A percentile compares a stretch with the other conserved stretches of the same genome.
phyloP scores from a whole-genome alignment of 2,113 vertebrate species.

The Neopipo cinnamomea region DNA sequence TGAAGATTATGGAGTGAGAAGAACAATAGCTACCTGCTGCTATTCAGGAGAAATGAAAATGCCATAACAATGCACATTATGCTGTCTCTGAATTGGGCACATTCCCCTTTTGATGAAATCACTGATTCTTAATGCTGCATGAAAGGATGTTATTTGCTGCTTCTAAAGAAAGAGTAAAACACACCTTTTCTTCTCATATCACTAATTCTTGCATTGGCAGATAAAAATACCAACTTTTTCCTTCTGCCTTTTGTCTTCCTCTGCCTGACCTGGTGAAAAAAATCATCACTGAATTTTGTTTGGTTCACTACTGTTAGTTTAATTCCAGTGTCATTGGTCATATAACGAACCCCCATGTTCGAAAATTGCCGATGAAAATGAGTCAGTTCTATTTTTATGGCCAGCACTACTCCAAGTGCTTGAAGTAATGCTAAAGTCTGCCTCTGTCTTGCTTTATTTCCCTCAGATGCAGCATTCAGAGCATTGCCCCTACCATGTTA shows the following conservation, averaged over 20 bases:
- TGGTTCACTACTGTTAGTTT: not conserved
- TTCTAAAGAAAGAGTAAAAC: not conserved
- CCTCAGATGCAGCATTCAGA: not conserved
- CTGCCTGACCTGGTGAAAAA: not conserved
- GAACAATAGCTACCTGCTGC: slow-evolving; percentile 18
- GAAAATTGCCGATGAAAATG: not conserved
- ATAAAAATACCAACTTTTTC: not conserved
- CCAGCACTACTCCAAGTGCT: not conserved
- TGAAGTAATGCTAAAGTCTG: not conserved
- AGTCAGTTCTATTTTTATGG: not conserved
- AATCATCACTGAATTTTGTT: not conserved
- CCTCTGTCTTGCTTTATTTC: not conserved
- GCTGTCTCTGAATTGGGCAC: not conserved
- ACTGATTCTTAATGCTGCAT: not conserved
- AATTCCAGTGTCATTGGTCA: not conserved
- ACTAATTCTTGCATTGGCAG: not conserved
- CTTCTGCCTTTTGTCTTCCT: not conserved
- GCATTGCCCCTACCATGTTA: not conserved
- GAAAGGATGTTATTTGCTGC: not conserved
- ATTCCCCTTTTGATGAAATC: not conserved
- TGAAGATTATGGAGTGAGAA: not conserved
- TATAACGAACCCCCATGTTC: not conserved
- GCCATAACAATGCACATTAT: slow-evolving; percentile 7
- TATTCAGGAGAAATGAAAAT: slow-evolving; percentile 29
- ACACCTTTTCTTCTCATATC: not conserved